A percentile compares a stretch with the other conserved stretches of the same genome.
These are phyloP conservation scores for Synanthedon formicaeformis DNA, from an alignment of 2,888 invertebrate species.

Conservation along the genomic window DNA sequence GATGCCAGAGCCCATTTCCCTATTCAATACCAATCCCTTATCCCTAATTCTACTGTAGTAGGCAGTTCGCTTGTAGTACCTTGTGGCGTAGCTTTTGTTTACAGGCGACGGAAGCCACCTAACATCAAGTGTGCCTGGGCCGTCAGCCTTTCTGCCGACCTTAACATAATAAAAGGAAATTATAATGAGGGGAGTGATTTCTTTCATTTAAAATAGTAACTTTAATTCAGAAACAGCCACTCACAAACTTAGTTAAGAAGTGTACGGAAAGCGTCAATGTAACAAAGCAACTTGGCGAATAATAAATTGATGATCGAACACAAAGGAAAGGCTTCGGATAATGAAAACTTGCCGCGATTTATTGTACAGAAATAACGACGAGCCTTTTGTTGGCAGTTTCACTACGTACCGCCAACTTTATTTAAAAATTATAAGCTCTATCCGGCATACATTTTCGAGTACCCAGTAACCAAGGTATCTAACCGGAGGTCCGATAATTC, in stretches of 20 bases:
- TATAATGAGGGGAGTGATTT: slow-evolving; percentile 6
- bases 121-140: no score
- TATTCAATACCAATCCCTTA: no score
- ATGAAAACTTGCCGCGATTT: slow-evolving; percentile 24
- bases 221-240: slow-evolving; percentile 21
- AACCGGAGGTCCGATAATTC: slow-evolving; percentile 18
- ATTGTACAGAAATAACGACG: slow-evolving; percentile 5
- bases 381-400: background rate
- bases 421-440: background rate
- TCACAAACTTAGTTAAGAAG: slow-evolving; percentile 27
- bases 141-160: no score
- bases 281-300: slow-evolving; percentile 35
- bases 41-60: no score
- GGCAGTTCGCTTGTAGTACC: no score
- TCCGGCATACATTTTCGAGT: background rate
- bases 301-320: slow-evolving; percentile 51
- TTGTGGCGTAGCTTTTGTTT: no score
- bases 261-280: slow-evolving; percentile 25
- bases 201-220: slow-evolving; percentile 6
- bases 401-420: background rate
- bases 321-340: slow-evolving; percentile 30
- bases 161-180: background rate
- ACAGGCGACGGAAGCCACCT: no score
- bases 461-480: background rate
- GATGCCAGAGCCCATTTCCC: no score